Conservation (phyloP, 2,888 invertebrate genomes). For the Andrena trimmerana region DNA sequence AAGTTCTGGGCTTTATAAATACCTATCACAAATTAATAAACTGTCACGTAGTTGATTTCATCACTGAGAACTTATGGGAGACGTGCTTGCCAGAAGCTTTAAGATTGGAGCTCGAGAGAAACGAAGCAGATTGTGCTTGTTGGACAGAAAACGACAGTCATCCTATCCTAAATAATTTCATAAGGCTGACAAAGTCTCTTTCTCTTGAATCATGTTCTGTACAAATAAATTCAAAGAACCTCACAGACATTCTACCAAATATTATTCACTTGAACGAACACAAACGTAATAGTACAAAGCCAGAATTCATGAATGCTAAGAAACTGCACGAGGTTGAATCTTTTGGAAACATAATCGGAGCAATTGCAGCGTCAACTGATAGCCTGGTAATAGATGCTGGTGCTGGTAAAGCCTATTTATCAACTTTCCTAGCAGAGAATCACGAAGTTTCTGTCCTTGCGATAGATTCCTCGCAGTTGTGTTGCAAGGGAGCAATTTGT, state of each 20-base stretch:
- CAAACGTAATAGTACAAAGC: slow-evolving; percentile 65
- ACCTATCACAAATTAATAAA: slow-evolving; percentile 89
- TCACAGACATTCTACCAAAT: slow-evolving; percentile 83
- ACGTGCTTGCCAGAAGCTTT: slow-evolving; percentile 87
- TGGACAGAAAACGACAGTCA: slow-evolving; percentile 45
- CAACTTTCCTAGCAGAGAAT: slow-evolving; percentile 88
- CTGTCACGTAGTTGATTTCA: slow-evolving; percentile 92
- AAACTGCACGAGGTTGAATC: slow-evolving; percentile 90
- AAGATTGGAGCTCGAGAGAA: slow-evolving; percentile 72
- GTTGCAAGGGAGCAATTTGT: slow-evolving; percentile 89
- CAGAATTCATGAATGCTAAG: slow-evolving; percentile 91
- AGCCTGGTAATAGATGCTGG: slow-evolving; percentile 90
- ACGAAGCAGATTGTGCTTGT: slow-evolving; percentile 8
- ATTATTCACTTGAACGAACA: not conserved
- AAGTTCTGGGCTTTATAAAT: slow-evolving; percentile 87
- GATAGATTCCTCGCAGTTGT: slow-evolving; percentile 90
- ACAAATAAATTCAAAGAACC: slow-evolving; percentile 64
- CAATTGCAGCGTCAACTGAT: slow-evolving; percentile 63
- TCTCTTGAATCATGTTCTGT: slow-evolving; percentile 72
- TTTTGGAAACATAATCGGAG: slow-evolving; percentile 73
- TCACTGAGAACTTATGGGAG: slow-evolving; percentile 89
- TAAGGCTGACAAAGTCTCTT: slow-evolving; percentile 73
- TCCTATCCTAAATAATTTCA: slow-evolving; percentile 62
- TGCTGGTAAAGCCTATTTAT: slow-evolving; percentile 95
- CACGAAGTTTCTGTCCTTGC: slow-evolving; percentile 92